These are phyloP conservation scores for Myotis findleyi DNA, from an alignment of 2,797 vertebrate genomes.

Conservation along the genomic window DNA sequence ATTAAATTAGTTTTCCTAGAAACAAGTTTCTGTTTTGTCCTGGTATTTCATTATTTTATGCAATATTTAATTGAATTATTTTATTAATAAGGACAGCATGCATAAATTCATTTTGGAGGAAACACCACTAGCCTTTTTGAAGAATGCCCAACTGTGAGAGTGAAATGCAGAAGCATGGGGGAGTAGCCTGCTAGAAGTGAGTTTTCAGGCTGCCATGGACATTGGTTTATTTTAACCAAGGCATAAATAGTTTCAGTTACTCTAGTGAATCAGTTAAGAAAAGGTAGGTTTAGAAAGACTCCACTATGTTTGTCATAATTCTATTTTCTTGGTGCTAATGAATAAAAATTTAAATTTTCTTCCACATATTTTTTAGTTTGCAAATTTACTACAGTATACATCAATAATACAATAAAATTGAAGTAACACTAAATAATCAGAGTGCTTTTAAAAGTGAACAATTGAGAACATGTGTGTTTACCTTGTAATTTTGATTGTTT, in stretches of 20 bases:
- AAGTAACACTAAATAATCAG: neutral
- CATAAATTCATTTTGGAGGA: neutral
- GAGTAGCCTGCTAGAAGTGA: neutral
- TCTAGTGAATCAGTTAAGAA: neutral
- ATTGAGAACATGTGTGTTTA: neutral
- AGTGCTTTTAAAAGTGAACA: neutral
- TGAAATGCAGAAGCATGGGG: neutral
- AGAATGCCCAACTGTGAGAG: neutral
- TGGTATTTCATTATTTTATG: neutral
- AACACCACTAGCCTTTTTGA: neutral
- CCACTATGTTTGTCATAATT: neutral
- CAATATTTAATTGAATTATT: conserved; percentile 6
- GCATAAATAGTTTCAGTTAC: neutral
- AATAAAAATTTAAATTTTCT: conserved; percentile 2
- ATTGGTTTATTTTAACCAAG: conserved; percentile 1
- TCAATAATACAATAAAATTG: conserved; percentile 12
- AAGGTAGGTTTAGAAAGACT: neutral
- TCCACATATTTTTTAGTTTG: neutral
- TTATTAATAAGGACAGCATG: conserved; percentile 14
- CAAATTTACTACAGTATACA: neutral
- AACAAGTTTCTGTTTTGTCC: neutral
- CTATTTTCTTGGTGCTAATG: neutral
- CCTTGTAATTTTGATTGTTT: neutral
- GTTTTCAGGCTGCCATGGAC: neutral
- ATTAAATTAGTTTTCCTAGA: conserved; percentile 8